A percentile compares a stretch with the other conserved stretches of the same genome.
These are phyloP conservation scores for Poecilobothrus nobilitatus DNA, from an alignment of 2,888 invertebrate species.

Conservation along the genomic window DNA sequence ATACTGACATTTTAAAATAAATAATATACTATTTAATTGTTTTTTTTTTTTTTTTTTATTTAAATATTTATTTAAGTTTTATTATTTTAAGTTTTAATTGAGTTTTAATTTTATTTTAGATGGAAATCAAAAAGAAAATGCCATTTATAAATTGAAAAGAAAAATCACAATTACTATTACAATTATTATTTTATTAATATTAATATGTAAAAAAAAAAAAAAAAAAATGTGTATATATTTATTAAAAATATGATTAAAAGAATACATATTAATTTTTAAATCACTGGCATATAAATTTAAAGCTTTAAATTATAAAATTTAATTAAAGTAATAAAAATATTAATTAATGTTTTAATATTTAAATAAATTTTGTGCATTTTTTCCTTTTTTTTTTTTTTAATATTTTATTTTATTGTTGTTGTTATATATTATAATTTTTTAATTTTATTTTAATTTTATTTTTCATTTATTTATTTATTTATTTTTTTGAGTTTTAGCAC, in stretches of 20 bases:
- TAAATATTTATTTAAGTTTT: background rate
- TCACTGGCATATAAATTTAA: conserved; percentile 3
- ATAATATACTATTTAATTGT: background rate
- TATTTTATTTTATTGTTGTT: too few relatives aligned
- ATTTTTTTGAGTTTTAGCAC: too few relatives aligned
- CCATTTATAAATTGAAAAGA: too few relatives aligned
- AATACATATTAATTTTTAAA: background rate
- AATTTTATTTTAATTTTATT: too few relatives aligned
- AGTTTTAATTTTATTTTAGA: background rate
- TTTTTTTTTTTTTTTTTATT: background rate
- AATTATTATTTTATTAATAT: background rate
- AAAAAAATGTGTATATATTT: background rate
- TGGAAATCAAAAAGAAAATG: background rate
- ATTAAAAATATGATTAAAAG: background rate
- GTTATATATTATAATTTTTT: too few relatives aligned
- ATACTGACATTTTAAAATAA: background rate
- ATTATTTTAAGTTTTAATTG: background rate
- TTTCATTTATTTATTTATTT: too few relatives aligned
- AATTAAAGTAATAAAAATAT: background rate
- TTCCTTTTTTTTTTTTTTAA: too few relatives aligned
- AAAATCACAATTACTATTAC: background rate
- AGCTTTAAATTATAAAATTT: background rate
- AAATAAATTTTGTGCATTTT: too few relatives aligned
- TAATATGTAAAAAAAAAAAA: background rate
- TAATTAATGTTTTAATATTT: too few relatives aligned